Base-by-base conservation (phyloP, 2,797 vertebrate genomes). In the Scolopax rusticola region DNA sequence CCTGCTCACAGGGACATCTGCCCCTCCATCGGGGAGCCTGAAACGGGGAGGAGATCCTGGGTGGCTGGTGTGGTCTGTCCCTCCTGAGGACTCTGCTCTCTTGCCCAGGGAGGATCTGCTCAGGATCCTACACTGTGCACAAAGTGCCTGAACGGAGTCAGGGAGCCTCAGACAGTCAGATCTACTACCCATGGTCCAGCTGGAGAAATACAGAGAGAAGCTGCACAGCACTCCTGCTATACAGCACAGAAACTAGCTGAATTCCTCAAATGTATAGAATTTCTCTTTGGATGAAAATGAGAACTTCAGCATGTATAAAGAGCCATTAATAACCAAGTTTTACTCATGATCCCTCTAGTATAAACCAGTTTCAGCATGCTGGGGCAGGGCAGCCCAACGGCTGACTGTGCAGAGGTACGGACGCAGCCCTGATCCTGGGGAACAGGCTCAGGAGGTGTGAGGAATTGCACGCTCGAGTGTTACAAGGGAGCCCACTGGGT, bases 321-420 rank as follows among this genome's bases (percentile, higher is more conserved):
- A 43, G 51, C n/a, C 4, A 5, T 27, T 56, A 69, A 33, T 24
- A 41, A 57, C 30, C 41, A 19, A 24, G 28, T 33, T 82, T 48
- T 32, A 54, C 41, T 11, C 6, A 1, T 2, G 4, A 38, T 33
- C 30, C 19, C 36, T 32, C 41, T 32, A 17, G 20, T 23, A 33
- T 30, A n/a, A 75, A 28, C n/a, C 48, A 13, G 69, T 17, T 36
- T 32, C 41, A n/a, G 33, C 1, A 4, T 63, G 57, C 24, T 36
- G 84, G 30, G 11, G 33, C 63, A 57, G 17, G 38, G 60, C 54
- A 84, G 75, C 25, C 30, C 33, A 24, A 40, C 9, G 15, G 54
- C 47, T 2, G 0, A 15, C 36, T 3, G 32, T 2, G 1, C 38
- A 16, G 60, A 14, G 40, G 28, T 24, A 8, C 1, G 8, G 53